These are phyloP conservation scores for Cottoperca gobio DNA, from an alignment of 2,797 vertebrate species.

Conservation along the genomic window DNA sequence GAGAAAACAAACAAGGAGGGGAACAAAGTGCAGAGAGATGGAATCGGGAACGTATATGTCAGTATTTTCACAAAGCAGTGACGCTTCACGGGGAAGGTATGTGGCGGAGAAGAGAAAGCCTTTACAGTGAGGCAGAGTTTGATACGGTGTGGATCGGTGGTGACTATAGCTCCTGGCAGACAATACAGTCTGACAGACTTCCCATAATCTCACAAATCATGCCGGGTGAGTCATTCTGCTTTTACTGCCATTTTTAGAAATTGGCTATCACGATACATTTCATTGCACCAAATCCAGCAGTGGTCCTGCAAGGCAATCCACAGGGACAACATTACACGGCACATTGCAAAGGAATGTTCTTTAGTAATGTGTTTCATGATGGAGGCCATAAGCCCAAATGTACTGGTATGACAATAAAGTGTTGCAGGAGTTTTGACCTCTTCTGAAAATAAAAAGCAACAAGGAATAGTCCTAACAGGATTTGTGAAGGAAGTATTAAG, in stretches of 20 bases:
- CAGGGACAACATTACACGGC: background rate
- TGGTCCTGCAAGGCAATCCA: constrained; percentile 25
- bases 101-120: constrained; percentile 1
- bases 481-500: background rate
- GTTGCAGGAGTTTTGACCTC: background rate
- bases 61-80: constrained; percentile 36
- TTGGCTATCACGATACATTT: constrained; percentile 35
- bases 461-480: background rate
- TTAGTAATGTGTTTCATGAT: background rate
- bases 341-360: background rate
- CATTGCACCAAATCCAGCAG: constrained; percentile 12
- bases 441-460: background rate
- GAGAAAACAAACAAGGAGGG: constrained; percentile 52
- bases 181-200: constrained; percentile 53
- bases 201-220: constrained; percentile 61
- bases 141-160: constrained; percentile 55
- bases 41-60: constrained; percentile 1
- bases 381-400: background rate
- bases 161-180: constrained; percentile 55
- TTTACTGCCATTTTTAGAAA: constrained; percentile 52
- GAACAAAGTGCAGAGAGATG: constrained; percentile 24
- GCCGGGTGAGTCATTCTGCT: constrained; percentile 62
- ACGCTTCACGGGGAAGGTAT: constrained; percentile 25
- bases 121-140: constrained; percentile 43
- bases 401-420: background rate